phyloP scores from a whole-genome alignment of 2,113 vertebrate species.

The Rhabdornis inornatus region DNA sequence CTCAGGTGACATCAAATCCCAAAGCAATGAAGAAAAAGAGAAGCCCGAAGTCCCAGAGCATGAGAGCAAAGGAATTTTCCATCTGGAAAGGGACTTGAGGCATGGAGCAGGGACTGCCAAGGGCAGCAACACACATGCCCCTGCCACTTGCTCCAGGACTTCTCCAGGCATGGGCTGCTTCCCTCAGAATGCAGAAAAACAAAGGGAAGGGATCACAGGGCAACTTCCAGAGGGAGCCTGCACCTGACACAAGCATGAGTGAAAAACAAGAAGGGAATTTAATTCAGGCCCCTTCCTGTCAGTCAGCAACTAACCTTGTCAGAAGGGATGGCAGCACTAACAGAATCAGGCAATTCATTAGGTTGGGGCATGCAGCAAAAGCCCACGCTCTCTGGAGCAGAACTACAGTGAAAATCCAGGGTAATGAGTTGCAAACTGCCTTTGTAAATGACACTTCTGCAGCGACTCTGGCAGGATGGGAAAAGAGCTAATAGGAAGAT shows the following conservation, averaged over 20 bases:
- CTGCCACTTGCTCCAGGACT: background rate
- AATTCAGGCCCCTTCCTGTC: conserved; percentile 21
- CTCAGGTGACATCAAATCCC: conserved; percentile 3
- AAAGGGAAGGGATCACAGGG: conserved; percentile 20
- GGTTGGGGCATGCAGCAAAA: conserved; percentile 27
- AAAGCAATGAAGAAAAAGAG: conserved; percentile 2
- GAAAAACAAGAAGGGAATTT: conserved; percentile 18
- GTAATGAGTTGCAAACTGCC: conserved; percentile 63
- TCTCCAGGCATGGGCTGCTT: background rate
- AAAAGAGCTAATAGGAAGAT: conserved; percentile 60
- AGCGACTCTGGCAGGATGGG: conserved; percentile 15
- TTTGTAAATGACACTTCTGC: conserved; percentile 60
- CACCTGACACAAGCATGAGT: background rate
- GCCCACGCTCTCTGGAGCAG: conserved; percentile 43
- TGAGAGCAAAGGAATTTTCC: conserved; percentile 33
- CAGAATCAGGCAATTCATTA: conserved; percentile 33
- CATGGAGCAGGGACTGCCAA: background rate
- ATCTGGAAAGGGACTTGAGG: background rate
- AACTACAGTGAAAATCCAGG: conserved; percentile 50
- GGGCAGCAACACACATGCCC: background rate
- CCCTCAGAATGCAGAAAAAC: background rate
- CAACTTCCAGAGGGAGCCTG: conserved; percentile 31
- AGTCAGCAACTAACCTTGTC: conserved; percentile 51
- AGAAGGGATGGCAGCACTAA: conserved; percentile 37
- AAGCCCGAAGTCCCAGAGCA: background rate